Base-by-base conservation (phyloP, 2,888 invertebrate genomes). In the Syrphus vitripennis region DNA sequence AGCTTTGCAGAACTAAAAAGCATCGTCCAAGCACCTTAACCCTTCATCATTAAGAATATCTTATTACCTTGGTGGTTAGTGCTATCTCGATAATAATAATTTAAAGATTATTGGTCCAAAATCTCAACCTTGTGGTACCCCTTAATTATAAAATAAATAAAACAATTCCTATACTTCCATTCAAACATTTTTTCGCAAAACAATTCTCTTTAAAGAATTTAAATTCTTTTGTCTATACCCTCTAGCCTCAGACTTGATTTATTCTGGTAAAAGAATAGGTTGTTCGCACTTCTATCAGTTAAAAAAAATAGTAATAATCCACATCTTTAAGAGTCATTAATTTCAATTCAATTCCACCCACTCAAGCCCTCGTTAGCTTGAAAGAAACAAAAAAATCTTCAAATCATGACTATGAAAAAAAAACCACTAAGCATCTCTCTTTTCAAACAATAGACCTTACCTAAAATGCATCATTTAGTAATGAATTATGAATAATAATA, bases 401-500 rank as follows among this genome's bases (percentile, higher is more conserved):
- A 48, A 71, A 53, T 72, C 71, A 80, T 72, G 84, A 80, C 40
- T 55, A 70, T 59, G n/a, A 80, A 12, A 48, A 19, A 40, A 77
- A 69, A 72, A 71, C 76, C 53, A 50, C 40, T 67, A 61, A 55
- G 19, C 42, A 70, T 61, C 59, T 24, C 45, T 50, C 24, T 10
- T n/a, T 67, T 12, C 50, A 67, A 72, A 81, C 76, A 81, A 80
- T 81, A 72, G 65, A 78, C 82, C 77, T 75, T 57, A 77, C 77
- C 86, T 65, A 70, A 82, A 86, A 86, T 86, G 74, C 86, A 86
- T 82, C 82, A 86, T 86, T 86, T 86, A 74, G 70, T 70, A 74
- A 82, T 86, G 86, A 86, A 81, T 86, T 86, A 82, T 86, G 86
- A 82, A 78, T 86, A 82, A 86, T 86, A 74, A 77, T 70, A 81